Conservation (phyloP, 2,888 invertebrate species). For the Macroteleia sp. region DNA sequence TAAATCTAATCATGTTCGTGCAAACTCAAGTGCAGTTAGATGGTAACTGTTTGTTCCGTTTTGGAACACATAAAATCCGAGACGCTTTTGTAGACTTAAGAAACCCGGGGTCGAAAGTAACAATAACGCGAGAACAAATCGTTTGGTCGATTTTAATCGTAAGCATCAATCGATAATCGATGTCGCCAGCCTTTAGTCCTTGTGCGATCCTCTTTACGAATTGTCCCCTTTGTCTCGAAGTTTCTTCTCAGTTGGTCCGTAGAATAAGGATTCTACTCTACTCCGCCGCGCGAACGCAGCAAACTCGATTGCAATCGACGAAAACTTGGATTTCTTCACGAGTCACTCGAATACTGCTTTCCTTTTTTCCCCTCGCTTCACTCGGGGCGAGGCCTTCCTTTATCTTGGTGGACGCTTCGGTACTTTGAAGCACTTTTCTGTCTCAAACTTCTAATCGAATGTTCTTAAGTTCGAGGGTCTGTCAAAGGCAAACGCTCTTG, state of each 20-base stretch:
- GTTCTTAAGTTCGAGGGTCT: conserved; percentile 64
- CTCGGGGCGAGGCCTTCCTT: conserved; percentile 56
- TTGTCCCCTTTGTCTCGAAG: conserved; percentile 56
- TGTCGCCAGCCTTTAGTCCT: conserved; percentile 54
- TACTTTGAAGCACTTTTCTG: conserved; percentile 65
- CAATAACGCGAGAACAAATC: conserved; percentile 37
- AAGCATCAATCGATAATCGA: conserved; percentile 55
- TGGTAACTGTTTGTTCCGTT: no score
- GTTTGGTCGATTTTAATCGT: conserved; percentile 38
- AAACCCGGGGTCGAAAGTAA: conserved; percentile 9
- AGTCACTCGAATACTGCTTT: conserved; percentile 56
- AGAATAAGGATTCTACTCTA: conserved; percentile 54
- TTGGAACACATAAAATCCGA: no score
- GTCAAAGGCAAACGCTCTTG: conserved; percentile 64
- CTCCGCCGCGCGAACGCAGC: conserved; percentile 52
- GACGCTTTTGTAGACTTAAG: neutral
- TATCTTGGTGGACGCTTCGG: conserved; percentile 61
- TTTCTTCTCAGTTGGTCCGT: conserved; percentile 53
- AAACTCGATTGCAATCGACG: conserved; percentile 66
- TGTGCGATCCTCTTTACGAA: conserved; percentile 50
- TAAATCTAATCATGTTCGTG: no score
- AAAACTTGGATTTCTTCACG: conserved; percentile 65
- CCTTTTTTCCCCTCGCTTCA: conserved; percentile 48
- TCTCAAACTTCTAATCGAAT: conserved; percentile 66
- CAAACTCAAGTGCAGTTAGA: no score